Conservation (phyloP, 2,113 vertebrate genomes). For the Paracanthobrama guichenoti region DNA sequence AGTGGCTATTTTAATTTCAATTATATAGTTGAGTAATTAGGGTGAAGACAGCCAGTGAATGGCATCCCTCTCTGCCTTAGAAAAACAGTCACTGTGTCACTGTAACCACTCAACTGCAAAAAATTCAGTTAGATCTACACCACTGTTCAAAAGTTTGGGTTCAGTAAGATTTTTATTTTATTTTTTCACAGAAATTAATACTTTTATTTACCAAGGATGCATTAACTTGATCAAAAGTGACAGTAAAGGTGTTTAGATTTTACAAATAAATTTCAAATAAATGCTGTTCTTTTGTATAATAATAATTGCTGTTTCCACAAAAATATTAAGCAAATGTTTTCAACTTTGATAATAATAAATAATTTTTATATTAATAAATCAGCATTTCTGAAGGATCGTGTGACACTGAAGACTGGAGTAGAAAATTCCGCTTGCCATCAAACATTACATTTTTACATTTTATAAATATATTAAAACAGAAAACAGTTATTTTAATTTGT, state of each 20-base stretch:
- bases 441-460: not conserved
- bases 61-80: constrained; percentile 10
- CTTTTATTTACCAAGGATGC: not conserved
- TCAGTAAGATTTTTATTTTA: not conserved
- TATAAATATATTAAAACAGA: not conserved
- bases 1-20: constrained; percentile 56
- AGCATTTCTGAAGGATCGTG: not conserved
- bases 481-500: not conserved
- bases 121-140: not conserved
- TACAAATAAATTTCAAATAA: not conserved
- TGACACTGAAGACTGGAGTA: not conserved
- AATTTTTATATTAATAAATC: not conserved
- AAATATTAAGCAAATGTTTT: not conserved
- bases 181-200: not conserved
- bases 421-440: not conserved
- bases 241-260: not conserved
- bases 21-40: constrained; percentile 72
- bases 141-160: not conserved
- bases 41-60: constrained; percentile 27
- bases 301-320: no score
- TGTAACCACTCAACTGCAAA: not conserved
- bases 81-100: not conserved
- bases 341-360: not conserved
- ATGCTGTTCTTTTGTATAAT: not conserved
- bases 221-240: not conserved